A percentile compares a stretch with the other conserved stretches of the same genome.
phyloP scores from a whole-genome alignment of 2,113 vertebrate species.

The Nannobrachium achirus region DNA sequence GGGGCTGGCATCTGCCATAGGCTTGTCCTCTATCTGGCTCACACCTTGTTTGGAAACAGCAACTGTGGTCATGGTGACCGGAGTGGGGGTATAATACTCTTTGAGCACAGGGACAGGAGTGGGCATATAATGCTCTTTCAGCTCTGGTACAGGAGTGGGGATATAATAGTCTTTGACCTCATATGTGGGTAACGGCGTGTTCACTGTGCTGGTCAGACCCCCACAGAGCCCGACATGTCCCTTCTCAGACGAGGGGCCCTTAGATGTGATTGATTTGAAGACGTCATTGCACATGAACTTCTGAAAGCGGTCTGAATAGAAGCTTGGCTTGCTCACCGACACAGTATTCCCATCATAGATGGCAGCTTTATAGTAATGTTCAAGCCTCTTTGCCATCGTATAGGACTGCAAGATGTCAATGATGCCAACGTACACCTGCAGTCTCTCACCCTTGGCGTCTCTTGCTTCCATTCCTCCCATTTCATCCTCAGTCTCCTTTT shows the following conservation, averaged over 20 bases:
- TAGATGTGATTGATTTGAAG: constrained; percentile 86
- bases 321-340: constrained; percentile 92
- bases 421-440: constrained; percentile 93
- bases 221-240: constrained; percentile 76
- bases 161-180: no score
- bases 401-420: constrained; percentile 96
- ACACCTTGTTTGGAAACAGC: no score
- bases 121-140: no score
- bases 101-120: no score
- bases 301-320: constrained; percentile 94
- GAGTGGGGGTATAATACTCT: no score
- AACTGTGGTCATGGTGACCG: no score
- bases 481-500: constrained; percentile 44
- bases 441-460: constrained; percentile 86
- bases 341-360: constrained; percentile 95
- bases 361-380: constrained; percentile 94
- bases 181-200: neutral
- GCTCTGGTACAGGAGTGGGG: no score
- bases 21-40: no score
- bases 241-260: constrained; percentile 89
- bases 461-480: constrained; percentile 92
- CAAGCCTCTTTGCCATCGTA: constrained; percentile 92
- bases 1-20: no score
- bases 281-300: constrained; percentile 91
- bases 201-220: constrained; percentile 58